Conservation (phyloP, 2,797 vertebrate species). For the Malurus leucopterus region DNA sequence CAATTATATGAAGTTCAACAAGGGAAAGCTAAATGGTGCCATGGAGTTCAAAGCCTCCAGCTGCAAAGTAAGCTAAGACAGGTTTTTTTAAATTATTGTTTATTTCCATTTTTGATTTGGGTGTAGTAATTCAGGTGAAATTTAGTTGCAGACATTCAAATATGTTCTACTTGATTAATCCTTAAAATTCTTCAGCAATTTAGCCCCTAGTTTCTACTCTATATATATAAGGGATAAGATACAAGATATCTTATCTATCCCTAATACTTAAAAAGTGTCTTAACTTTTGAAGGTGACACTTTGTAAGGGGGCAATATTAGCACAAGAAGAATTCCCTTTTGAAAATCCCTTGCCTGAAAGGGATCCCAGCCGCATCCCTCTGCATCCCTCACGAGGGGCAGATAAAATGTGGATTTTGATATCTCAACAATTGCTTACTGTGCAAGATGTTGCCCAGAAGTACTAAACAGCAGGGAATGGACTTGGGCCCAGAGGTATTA, state of each 20-base stretch:
- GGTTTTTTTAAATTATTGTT: background rate
- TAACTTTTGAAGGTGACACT: background rate
- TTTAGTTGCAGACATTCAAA: background rate
- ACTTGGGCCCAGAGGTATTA: background rate
- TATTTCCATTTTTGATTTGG: background rate
- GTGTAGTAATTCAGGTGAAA: background rate
- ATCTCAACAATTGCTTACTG: background rate
- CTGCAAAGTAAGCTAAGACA: background rate
- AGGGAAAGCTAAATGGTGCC: background rate
- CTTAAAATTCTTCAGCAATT: background rate
- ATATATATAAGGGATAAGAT: background rate
- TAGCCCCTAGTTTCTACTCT: background rate
- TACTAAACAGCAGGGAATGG: background rate
- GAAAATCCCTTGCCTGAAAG: background rate
- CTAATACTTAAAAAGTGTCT: background rate
- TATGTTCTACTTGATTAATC: background rate
- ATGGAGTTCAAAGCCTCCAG: background rate
- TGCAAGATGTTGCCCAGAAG: constrained; percentile 13
- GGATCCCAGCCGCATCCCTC: background rate
- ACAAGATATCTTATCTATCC: background rate
- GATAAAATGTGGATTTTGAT: constrained; percentile 14
- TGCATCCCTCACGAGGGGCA: background rate
- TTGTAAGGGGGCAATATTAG: background rate
- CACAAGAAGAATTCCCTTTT: background rate
- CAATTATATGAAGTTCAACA: background rate